phyloP scores from a whole-genome alignment of 1,140 invertebrate genomes.

The Physella acuta region DNA sequence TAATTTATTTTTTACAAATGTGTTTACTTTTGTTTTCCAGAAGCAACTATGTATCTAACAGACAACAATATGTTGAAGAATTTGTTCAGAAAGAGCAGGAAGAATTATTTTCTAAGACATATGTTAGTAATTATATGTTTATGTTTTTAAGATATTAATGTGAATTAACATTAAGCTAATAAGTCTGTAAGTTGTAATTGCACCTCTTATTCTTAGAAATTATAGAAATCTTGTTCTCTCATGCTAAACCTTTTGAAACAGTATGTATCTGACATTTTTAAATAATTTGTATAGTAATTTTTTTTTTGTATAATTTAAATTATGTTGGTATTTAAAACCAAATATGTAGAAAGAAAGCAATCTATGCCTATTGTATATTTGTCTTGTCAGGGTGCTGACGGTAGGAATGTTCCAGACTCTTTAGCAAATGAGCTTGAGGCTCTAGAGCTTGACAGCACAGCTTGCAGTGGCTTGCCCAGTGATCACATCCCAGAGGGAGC shows the following conservation, averaged over 20 bases:
- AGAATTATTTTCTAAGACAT: conserved; percentile 12
- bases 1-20: not conserved
- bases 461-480: conserved; percentile 34
- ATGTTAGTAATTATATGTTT: not conserved
- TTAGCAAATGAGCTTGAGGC: conserved; percentile 31
- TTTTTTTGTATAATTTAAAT: no score
- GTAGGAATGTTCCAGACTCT: not conserved
- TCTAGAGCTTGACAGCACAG: conserved; percentile 45
- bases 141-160: no score
- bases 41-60: not conserved
- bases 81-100: conserved; percentile 6
- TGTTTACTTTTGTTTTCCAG: not conserved
- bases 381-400: not conserved
- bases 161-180: no score
- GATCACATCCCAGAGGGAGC: conserved; percentile 44
- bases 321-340: no score
- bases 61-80: conserved; percentile 10
- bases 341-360: no score
- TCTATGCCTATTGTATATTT: no score
- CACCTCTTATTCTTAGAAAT: no score
- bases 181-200: no score
- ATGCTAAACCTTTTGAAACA: no score
- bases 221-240: no score
- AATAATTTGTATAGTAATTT: no score
- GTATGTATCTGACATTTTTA: no score